Conservation (phyloP, 1,140 invertebrate species). For the Diorhabda elongata region DNA sequence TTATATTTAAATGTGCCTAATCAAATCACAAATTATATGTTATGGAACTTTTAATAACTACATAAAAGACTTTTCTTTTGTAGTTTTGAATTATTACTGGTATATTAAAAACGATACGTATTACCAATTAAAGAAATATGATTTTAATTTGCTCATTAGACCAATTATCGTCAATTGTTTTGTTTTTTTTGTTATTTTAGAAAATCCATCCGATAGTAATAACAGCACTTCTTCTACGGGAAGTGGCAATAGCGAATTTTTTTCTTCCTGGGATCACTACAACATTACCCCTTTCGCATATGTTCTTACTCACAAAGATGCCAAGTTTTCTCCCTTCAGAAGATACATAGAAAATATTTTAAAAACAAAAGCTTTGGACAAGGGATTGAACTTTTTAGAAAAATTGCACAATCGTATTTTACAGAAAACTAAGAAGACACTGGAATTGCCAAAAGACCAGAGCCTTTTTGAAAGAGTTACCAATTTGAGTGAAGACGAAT, state of each 20-base stretch:
- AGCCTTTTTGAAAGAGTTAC: conserved; percentile 34
- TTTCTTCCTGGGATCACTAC: conserved; percentile 39
- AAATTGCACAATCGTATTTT: conserved; percentile 63
- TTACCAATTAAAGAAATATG: too few species aligned
- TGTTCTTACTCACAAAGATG: conserved; percentile 46
- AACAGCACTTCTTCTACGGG: conserved; percentile 40
- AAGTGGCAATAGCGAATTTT: conserved; percentile 23
- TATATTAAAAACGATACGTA: too few species aligned
- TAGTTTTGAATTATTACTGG: too few species aligned
- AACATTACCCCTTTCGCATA: conserved; percentile 46
- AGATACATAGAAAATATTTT: conserved; percentile 83
- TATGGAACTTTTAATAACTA: too few species aligned
- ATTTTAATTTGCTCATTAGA: too few species aligned
- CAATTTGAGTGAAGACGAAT: conserved; percentile 31
- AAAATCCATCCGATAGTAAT: conserved; percentile 42
- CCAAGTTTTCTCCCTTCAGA: conserved; percentile 52
- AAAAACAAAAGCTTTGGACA: conserved; percentile 77
- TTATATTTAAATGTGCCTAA: too few species aligned
- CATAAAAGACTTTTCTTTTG: too few species aligned
- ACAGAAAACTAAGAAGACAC: conserved; percentile 63
- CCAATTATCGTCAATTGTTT: too few species aligned
- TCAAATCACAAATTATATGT: too few species aligned
- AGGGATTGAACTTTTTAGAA: conserved; percentile 71
- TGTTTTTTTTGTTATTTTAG: conserved; percentile 7
- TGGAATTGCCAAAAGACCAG: conserved; percentile 54